These are phyloP conservation scores for Pelagia noctiluca DNA, from an alignment of 30 jellyfish, hydroid and myxozoan species.

Conservation along the genomic window DNA sequence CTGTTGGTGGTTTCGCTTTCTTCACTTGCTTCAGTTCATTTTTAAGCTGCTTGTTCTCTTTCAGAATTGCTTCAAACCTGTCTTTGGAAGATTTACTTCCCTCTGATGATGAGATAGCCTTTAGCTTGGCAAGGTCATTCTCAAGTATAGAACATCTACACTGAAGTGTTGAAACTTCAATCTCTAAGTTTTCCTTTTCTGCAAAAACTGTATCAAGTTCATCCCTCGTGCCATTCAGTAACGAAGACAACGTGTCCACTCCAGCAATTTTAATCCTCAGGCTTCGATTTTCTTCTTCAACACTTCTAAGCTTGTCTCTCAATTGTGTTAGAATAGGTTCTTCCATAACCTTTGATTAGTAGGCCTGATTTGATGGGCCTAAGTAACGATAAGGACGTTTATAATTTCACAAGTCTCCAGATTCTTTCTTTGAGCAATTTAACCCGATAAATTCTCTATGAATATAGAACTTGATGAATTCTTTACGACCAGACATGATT, in stretches of 20 bases:
- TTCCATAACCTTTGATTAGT: no score
- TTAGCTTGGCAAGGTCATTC: constrained; percentile 34
- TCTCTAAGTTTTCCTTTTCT: constrained; percentile 68
- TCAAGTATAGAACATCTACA: constrained; percentile 66
- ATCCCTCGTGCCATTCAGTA: constrained; percentile 68
- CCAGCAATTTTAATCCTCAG: constrained; percentile 76
- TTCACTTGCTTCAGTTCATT: constrained; percentile 40
- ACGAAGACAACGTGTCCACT: constrained; percentile 68
- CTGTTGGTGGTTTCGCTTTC: constrained; percentile 7
- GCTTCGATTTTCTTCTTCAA: constrained; percentile 74
- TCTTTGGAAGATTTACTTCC: constrained; percentile 34
- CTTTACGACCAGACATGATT: no score
- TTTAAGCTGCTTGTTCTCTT: constrained; percentile 65
- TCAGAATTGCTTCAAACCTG: constrained; percentile 48
- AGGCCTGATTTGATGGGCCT: no score
- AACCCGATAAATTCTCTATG: no score
- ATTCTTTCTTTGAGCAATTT: no score
- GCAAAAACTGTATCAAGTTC: constrained; percentile 57
- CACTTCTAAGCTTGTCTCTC: no score
- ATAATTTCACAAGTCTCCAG: no score
- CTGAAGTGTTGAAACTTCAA: constrained; percentile 58
- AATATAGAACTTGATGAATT: no score
- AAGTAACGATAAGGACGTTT: no score
- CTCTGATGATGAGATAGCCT: no score
- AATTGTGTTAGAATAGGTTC: no score